phyloP scores from a whole-genome alignment of 2,888 invertebrate genomes.

The Nudaria mundana region DNA sequence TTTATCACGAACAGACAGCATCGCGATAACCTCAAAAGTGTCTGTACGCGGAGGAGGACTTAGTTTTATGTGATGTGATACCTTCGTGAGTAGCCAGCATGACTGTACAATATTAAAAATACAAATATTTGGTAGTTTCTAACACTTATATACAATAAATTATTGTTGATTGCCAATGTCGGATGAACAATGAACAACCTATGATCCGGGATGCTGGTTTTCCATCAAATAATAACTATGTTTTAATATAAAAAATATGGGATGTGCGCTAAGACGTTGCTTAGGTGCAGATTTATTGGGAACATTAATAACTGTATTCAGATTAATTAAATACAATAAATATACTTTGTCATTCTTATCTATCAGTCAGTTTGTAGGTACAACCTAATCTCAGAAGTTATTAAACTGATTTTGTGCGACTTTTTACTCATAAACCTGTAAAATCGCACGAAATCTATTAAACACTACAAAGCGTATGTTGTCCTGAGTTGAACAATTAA shows the following conservation, averaged over 20 bases:
- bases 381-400: too few species aligned
- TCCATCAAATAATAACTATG: conserved; percentile 20
- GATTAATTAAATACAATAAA: neutral
- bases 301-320: neutral
- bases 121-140: conserved; percentile 26
- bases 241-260: conserved; percentile 22
- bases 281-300: neutral
- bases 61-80: too few species aligned
- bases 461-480: too few species aligned
- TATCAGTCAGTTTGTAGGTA: too few species aligned
- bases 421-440: too few species aligned
- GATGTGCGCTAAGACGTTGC: conserved; percentile 21
- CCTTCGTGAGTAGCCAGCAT: conserved; percentile 23
- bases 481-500: too few species aligned
- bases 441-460: too few species aligned
- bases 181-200: conserved; percentile 36
- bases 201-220: conserved; percentile 37
- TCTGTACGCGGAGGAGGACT: too few species aligned
- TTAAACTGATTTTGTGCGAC: too few species aligned
- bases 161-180: conserved; percentile 21
- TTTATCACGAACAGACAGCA: too few species aligned
- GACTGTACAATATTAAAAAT: conserved; percentile 23
- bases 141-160: conserved; percentile 12
- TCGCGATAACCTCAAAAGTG: too few species aligned
- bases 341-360: too few species aligned